Evolutionary conservation across 2,113 vertebrate genomes (phyloP), one percentile per base, ranked within the genome.

Genomic region (Anguilla japonica): DNA sequence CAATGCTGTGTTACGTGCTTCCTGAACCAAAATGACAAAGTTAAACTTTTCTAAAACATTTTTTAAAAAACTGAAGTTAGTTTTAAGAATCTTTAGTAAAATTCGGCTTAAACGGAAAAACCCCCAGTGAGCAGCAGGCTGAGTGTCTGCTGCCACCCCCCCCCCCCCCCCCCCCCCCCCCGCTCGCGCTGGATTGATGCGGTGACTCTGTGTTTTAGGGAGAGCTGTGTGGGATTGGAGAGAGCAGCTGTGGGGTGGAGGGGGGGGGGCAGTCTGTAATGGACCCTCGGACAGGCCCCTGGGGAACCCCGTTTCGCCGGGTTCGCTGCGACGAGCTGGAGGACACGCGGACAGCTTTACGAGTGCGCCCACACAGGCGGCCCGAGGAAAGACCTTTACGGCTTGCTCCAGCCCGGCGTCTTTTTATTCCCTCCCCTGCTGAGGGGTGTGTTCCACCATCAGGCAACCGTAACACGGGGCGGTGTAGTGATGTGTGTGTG

Each of bases 331-430:
- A 2, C 22, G 34, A 82, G 40, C 75, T 46, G 79, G 39, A 81
- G 79, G 91, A 89, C 91, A 93, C 87, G 39, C 85, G 84, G 89
- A 87, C 39, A 86, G 79, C 81, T 94, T 95, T 93, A 95, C 57
- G 82, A 91, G 86, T n/a, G n/a, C 11, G 91, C 63, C 93, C 93
- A 93, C 94, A 95, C 93, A 93, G 80, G 83, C 34, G 81, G 90
- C n/a, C 26, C 84, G 80, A 85, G 60, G 84, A 67, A 60, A n/a
- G 78, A 83, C 43, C 16, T 67, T 41, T 2, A 53, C 50, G 41
- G 16, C 63, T 63, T 75, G 78, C 41, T 63, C 87, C 84, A 83
- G 34, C 46, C n/a, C 26, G 84, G 57, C 7, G 57, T 43, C 53
- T 40, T 79, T 89, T 90, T 91, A 90, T 87, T 87, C 83, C 78